phyloP scores from a whole-genome alignment of 2,888 invertebrate species.

The Erebia ligea region DNA sequence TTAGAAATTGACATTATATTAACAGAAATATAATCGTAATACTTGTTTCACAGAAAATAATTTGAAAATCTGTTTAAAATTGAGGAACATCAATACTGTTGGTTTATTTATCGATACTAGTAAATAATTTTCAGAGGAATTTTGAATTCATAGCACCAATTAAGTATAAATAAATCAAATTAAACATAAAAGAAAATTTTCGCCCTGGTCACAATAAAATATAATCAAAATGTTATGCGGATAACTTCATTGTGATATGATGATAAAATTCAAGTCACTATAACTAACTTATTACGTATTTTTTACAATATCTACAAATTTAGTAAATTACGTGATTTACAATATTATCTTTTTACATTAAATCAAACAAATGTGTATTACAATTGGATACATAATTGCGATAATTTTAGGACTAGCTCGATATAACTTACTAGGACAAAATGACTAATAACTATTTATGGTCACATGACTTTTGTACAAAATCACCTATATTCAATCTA shows the following conservation, averaged over 20 bases:
- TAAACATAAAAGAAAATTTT: conserved; percentile 5
- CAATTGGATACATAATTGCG: conserved; percentile 54
- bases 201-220: neutral
- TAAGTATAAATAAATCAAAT: conserved; percentile 44
- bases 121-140: neutral
- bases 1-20: neutral
- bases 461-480: conserved; percentile 75
- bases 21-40: neutral
- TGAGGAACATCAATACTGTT: conserved; percentile 14
- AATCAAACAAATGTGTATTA: conserved; percentile 42
- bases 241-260: conserved; percentile 75
- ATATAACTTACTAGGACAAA: conserved; percentile 79
- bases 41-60: neutral
- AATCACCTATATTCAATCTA: conserved; percentile 49
- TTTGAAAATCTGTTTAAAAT: neutral
- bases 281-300: conserved; percentile 55
- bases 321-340: conserved; percentile 46
- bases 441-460: conserved; percentile 70
- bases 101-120: neutral
- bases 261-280: conserved; percentile 80
- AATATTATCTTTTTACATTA: conserved; percentile 53
- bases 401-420: conserved; percentile 79
- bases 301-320: conserved; percentile 79
- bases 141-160: conserved; percentile 59
- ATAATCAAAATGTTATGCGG: conserved; percentile 56